Base-by-base conservation (phyloP, 2,113 vertebrate genomes). In the Copsychus sechellarum region DNA sequence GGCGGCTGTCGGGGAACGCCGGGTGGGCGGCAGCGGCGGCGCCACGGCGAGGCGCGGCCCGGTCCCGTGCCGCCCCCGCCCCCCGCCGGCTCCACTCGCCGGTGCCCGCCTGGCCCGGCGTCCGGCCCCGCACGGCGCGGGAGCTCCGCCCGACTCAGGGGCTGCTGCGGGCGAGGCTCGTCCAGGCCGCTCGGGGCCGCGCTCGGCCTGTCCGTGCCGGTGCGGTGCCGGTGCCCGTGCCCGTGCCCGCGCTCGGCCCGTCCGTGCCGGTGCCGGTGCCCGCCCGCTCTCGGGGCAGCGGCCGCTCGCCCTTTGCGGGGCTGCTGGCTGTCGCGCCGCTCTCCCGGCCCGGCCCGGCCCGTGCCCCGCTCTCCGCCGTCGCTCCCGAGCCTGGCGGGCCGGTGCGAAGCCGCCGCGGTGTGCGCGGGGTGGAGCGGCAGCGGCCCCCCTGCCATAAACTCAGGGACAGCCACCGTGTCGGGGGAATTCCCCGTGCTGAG, bases 251-350 rank as follows among this genome's bases (percentile, higher is more conserved):
- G 14, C 19, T 12, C 23, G 17, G 51, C 40, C 40, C 6, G 40
- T 40, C 40, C 5, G 40, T 40, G 14, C 38, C 24, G 14, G 43
- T 25, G 81, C 47, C 1, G 67, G 14, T 47, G 40, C 50, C 53
- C 7, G 58, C 34, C 50, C 25, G 29, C 70, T 18, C 19, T 12
- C 23, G 17, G 51, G n/a, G 22, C 78, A 22, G n/a, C 64, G 34
- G 34, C 50, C 4, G 12, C 34, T 34, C 53, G 42, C 34, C 25
- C 10, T 40, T 3, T 21, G 42, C 24, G 14, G 0, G 11, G 0
- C 53, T 36, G 22, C 36, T 23, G 8, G 72, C 33, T 18, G 33
- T 26, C 38, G 38, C 28, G 19, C 73, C 24, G 56, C 56, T 34
- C 20, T 34, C 29, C 40, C 8, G 48, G 24, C 14, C 42, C 14